phyloP scores from a whole-genome alignment of 2,797 vertebrate species.

The Scleropages formosus region DNA sequence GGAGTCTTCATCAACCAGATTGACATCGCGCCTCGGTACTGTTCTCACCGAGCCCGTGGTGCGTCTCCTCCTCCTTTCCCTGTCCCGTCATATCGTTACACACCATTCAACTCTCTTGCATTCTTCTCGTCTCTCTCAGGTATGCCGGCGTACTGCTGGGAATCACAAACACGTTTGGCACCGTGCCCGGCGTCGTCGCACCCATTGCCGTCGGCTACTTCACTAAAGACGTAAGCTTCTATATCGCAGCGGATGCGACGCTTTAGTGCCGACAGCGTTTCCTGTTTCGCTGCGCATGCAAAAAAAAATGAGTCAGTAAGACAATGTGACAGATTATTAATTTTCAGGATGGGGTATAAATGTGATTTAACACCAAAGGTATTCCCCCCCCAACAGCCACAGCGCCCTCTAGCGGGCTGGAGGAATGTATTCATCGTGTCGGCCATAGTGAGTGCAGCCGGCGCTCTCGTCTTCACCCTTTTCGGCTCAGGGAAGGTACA shows the following conservation, averaged over 20 bases:
- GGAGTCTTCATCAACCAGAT: conserved; percentile 83
- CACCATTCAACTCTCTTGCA: not conserved
- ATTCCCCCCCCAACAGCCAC: conserved; percentile 13
- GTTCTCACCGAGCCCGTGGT: not conserved
- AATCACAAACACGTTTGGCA: conserved; percentile 79
- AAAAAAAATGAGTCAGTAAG: not conserved
- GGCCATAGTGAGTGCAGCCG: conserved; percentile 58
- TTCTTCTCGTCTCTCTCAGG: conserved; percentile 46
- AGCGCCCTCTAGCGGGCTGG: conserved; percentile 75
- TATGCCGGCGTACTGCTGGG: conserved; percentile 78
- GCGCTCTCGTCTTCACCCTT: conserved; percentile 61
- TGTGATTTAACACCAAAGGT: not conserved
- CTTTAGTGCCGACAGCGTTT: not conserved
- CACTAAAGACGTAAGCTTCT: conserved; percentile 67
- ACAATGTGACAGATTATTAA: not conserved
- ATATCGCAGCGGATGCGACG: no score
- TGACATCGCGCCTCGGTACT: conserved; percentile 78
- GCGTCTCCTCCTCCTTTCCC: not conserved
- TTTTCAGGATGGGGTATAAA: not conserved
- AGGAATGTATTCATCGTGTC: conserved; percentile 70
- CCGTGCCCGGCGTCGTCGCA: conserved; percentile 72
- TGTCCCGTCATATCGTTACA: not conserved
- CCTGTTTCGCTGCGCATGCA: no score
- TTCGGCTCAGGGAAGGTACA: conserved; percentile 71
- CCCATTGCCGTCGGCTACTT: conserved; percentile 74